A percentile compares a stretch with the other conserved stretches of the same genome.
Evolutionary conservation across 30 jellyfish, hydroid and myxozoan species (phyloP).

Genomic region (Rhopilema esculentum): DNA sequence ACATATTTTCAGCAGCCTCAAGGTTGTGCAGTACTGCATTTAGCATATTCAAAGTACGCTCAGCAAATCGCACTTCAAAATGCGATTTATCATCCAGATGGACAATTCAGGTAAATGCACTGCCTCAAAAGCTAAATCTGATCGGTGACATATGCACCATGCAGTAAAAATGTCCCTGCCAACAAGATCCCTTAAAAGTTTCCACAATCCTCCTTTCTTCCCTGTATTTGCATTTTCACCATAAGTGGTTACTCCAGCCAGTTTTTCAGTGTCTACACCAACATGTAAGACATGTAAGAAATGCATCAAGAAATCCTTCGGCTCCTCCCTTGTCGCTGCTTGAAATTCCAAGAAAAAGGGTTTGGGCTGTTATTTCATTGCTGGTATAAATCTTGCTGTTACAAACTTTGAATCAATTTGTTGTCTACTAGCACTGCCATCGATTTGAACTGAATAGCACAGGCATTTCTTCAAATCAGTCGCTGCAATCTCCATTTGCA

Average conservation of each 20-base stretch:
- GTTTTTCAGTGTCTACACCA: slow-evolving; percentile 27
- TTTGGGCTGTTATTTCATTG: slow-evolving; percentile 42
- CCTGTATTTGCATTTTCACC: slow-evolving; percentile 52
- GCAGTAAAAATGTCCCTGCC: slow-evolving; percentile 49
- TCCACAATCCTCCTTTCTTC: slow-evolving; percentile 50
- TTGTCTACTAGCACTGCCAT: slow-evolving; percentile 64
- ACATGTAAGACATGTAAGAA: slow-evolving; percentile 33
- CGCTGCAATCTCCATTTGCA: slow-evolving; percentile 44
- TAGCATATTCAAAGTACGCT: slow-evolving; percentile 47
- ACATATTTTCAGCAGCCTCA: slow-evolving; percentile 57
- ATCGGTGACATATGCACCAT: slow-evolving; percentile 65
- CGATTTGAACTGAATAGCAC: slow-evolving; percentile 54
- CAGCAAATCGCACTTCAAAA: slow-evolving; percentile 70
- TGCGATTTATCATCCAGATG: slow-evolving; percentile 67
- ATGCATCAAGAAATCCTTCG: slow-evolving; percentile 31
- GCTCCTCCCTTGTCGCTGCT: slow-evolving; percentile 69
- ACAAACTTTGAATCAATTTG: slow-evolving; percentile 49
- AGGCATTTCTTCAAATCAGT: slow-evolving; percentile 36
- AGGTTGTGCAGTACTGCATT: slow-evolving; percentile 65
- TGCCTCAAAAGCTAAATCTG: slow-evolving; percentile 75
- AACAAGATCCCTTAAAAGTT: slow-evolving; percentile 37
- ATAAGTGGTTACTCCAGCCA: slow-evolving; percentile 52
- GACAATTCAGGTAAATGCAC: slow-evolving; percentile 60
- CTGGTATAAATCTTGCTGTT: slow-evolving; percentile 67
- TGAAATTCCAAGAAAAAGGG: slow-evolving; percentile 66